Evolutionary conservation across 2,113 vertebrate species (phyloP), one percentile per base, ranked within the genome.

Genomic region (Oxyura jamaicensis): DNA sequence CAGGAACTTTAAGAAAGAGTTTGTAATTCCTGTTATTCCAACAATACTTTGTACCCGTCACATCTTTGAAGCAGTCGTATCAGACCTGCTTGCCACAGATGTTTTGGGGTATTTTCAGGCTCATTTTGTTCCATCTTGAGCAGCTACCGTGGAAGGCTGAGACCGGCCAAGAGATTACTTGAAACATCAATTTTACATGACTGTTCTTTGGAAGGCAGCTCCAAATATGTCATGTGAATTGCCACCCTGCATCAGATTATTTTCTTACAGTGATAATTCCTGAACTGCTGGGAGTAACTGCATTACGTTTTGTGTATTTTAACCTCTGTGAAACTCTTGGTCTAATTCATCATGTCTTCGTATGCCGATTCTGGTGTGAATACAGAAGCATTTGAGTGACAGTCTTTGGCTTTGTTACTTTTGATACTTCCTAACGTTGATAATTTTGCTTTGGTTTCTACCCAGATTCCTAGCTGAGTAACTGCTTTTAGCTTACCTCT

Each of bases 121-220:
- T 83, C 75, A 17, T 0, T 85, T 80, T 91, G 39, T 69, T 90
- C 85, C 55, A n/a, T 28, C 50, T n/a, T 26, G 55, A 91, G 79
- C 75, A 88, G 90, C 75, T 62, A 10, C 41, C 36, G n/a, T 39
- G n/a, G 62, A 77, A 80, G 90, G 88, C 82, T 80, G 81, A 56
- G 33, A 1, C 46, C 78, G 72, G 76, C 67, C 66, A 66, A 79
- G 76, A 88, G 80, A 52, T 90, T 12, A 50, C 79, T 39, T 60
- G 73, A 91, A 91, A 59, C 52, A 42, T 90, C 46, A 42, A 55
- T 96, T 95, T 94, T 83, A 41, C 13, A 3, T 90, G 87, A 66
- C 82, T 76, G 41, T 65, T 89, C 29, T 72, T 72, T 92, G 91
- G 74, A 87, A 90, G 80, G 29, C 68, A 60, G 56, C 77, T 95